A percentile compares a stretch with the other conserved stretches of the same genome.
These are phyloP conservation scores for Drosophila emarginata DNA, from an alignment of 2,888 invertebrate species.

Conservation along the genomic window DNA sequence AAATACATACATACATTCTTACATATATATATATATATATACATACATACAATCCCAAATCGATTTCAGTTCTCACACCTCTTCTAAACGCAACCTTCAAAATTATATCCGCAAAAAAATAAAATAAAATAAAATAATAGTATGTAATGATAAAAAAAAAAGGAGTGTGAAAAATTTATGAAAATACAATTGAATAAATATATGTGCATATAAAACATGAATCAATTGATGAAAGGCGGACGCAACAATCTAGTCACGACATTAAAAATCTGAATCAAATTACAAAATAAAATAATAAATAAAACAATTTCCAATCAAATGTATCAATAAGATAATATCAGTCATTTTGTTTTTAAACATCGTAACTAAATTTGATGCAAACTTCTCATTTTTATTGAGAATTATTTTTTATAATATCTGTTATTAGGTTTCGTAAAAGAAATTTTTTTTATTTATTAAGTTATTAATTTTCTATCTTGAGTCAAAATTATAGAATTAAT, in stretches of 20 bases:
- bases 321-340: neutral
- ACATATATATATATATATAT: neutral
- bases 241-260: slow-evolving; percentile 5
- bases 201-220: slow-evolving; percentile 2
- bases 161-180: neutral
- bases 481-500: too few species aligned
- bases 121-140: neutral
- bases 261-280: slow-evolving; percentile 1
- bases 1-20: too few species aligned
- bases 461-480: too few species aligned
- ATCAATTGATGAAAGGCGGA: neutral
- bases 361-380: too few species aligned
- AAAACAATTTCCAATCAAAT: neutral
- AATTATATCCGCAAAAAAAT: neutral
- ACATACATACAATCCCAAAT: neutral
- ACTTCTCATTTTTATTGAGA: too few species aligned
- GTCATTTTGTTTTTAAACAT: neutral
- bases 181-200: neutral
- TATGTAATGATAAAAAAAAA: neutral
- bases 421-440: too few species aligned
- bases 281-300: neutral
- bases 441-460: too few species aligned
- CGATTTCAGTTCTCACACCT: neutral
- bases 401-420: too few species aligned
- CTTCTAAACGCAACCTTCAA: neutral